phyloP scores from a whole-genome alignment of 2,888 invertebrate genomes.

The Chloroclystis v-ata region DNA sequence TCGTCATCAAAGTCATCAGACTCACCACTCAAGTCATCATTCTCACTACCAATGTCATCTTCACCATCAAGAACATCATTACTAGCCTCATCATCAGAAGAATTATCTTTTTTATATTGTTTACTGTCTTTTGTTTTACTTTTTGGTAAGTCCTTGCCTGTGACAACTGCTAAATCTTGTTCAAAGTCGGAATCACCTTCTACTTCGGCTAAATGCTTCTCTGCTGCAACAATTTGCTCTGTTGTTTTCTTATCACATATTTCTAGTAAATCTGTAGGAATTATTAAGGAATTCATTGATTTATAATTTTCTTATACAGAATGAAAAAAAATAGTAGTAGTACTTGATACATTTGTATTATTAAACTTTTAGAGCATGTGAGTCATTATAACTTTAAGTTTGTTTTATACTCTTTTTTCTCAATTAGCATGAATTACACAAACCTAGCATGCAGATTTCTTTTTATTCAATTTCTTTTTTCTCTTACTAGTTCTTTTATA shows the following conservation, averaged over 20 bases:
- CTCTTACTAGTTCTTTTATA: no score
- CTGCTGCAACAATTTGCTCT: constrained; percentile 78
- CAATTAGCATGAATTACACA: no score
- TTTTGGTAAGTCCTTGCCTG: constrained; percentile 54
- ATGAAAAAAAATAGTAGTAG: no score
- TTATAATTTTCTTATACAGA: no score
- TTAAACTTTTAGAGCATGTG: no score
- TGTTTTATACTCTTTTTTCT: no score
- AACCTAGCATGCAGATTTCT: no score
- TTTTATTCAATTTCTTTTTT: no score
- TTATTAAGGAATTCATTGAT: constrained; percentile 27
- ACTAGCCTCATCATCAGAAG: constrained; percentile 12
- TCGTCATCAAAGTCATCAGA: constrained; percentile 23
- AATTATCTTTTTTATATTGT: constrained; percentile 6
- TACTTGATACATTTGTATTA: no score
- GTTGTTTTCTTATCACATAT: constrained; percentile 83
- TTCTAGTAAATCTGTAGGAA: constrained; percentile 82
- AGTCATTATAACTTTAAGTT: no score
- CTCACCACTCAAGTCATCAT: constrained; percentile 23
- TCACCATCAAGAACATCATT: constrained; percentile 21
- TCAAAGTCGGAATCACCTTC: constrained; percentile 80
- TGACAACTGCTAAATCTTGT: constrained; percentile 78
- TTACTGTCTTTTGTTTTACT: constrained; percentile 32
- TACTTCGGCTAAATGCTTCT: constrained; percentile 79
- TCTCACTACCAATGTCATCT: constrained; percentile 25